Evolutionary conservation across 2,113 vertebrate species (phyloP).

Genomic region (Chlorodrepanis virens): DNA sequence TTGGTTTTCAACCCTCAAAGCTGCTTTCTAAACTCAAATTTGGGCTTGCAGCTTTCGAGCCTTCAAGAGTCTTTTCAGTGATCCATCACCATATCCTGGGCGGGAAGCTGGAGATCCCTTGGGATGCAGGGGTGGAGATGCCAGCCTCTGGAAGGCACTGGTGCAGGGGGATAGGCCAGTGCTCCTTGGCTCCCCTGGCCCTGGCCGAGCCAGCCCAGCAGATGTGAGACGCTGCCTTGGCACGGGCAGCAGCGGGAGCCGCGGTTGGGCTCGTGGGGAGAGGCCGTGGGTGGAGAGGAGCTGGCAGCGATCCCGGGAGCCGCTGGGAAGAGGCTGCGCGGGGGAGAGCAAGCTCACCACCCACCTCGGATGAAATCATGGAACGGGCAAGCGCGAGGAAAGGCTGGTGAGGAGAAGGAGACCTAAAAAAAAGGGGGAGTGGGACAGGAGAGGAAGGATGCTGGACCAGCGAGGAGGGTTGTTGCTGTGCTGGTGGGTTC

Average conservation of each 20-base stretch:
- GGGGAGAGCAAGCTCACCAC: slow-evolving; percentile 39
- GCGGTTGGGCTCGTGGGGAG: background rate
- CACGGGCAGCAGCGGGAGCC: background rate
- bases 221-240: background rate
- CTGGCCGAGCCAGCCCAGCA: background rate
- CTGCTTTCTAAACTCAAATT: background rate
- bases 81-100: fast-evolving
- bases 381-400: background rate
- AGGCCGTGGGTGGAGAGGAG: slow-evolving; percentile 55
- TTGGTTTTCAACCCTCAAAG: background rate
- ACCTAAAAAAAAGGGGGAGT: background rate
- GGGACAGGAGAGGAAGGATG: background rate
- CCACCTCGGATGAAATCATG: slow-evolving; percentile 51
- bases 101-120: fast-evolving
- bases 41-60: fast-evolving
- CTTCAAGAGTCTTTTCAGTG: fast-evolving
- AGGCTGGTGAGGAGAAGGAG: background rate
- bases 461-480: background rate
- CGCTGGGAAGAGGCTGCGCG: slow-evolving; percentile 25
- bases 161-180: background rate
- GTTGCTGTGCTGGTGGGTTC: background rate
- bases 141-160: fast-evolving
- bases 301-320: slow-evolving; percentile 45
- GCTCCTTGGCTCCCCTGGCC: background rate
- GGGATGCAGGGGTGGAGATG: background rate